These are phyloP conservation scores for Meles meles DNA, from an alignment of 2,113 vertebrate species.

Conservation along the genomic window DNA sequence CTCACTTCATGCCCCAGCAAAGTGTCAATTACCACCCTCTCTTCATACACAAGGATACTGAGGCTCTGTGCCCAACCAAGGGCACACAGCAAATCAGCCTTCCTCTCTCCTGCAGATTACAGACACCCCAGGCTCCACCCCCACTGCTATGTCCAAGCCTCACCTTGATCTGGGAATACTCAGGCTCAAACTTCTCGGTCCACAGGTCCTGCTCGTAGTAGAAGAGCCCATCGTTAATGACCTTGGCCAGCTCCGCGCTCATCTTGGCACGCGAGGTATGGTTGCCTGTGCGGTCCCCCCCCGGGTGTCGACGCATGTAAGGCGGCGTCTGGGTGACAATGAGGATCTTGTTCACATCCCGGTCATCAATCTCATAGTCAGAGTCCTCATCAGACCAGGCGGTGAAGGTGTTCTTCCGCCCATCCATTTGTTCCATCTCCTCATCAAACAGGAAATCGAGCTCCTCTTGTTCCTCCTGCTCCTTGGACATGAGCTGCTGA, in stretches of 20 bases:
- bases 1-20: not conserved
- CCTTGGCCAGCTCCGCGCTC: conserved; percentile 92
- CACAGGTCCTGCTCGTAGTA: conserved; percentile 98
- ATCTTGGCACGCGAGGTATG: conserved; percentile 96
- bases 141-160: conserved; percentile 33
- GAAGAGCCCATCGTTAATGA: conserved; percentile 97
- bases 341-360: conserved; percentile 98
- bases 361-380: conserved; percentile 95
- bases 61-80: not conserved
- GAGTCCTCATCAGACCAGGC: conserved; percentile 98
- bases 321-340: conserved; percentile 98
- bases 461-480: conserved; percentile 96
- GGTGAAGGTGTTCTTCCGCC: conserved; percentile 96
- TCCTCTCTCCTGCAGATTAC: not conserved
- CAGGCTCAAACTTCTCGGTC: conserved; percentile 95
- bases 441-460: conserved; percentile 98
- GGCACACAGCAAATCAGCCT: not conserved
- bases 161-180: conserved; percentile 99
- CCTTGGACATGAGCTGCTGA: conserved; percentile 80
- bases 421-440: conserved; percentile 98
- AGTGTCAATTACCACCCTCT: not conserved
- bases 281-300: conserved; percentile 95
- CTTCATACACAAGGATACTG: not conserved
- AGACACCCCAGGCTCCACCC: not conserved
- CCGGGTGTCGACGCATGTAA: conserved; percentile 95